phyloP scores from a whole-genome alignment of 2,797 vertebrate species.

The Pelodytes ibericus region DNA sequence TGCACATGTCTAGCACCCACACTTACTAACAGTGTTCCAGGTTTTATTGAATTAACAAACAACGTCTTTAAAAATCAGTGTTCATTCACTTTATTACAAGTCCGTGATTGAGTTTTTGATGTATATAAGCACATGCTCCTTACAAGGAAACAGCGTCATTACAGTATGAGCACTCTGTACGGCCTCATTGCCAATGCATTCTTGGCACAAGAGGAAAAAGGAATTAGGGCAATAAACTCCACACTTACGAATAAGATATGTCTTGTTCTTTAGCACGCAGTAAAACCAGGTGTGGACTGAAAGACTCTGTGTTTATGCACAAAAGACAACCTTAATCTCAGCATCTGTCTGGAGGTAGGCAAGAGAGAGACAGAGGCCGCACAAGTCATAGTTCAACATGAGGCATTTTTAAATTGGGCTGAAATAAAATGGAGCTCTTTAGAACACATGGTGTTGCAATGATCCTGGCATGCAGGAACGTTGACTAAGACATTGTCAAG shows the following conservation, averaged over 20 bases:
- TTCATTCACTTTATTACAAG: background rate
- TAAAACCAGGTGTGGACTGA: conserved; percentile 43
- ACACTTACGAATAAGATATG: conserved; percentile 45
- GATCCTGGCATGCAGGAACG: background rate
- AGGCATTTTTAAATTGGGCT: conserved; percentile 11
- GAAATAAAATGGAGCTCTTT: conserved; percentile 15
- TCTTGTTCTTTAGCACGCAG: conserved; percentile 40
- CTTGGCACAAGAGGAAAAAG: conserved; percentile 49
- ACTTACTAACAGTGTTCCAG: background rate
- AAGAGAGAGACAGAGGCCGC: background rate
- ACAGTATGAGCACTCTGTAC: conserved; percentile 21
- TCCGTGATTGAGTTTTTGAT: background rate
- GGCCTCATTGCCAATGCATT: conserved; percentile 22
- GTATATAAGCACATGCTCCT: background rate
- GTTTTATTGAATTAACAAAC: background rate
- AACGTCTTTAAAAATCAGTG: background rate
- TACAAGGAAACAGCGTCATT: conserved; percentile 13
- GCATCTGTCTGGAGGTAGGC: conserved; percentile 9
- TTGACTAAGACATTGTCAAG: conserved; percentile 29
- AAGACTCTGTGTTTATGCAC: conserved; percentile 42
- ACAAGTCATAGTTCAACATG: conserved; percentile 33
- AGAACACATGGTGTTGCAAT: conserved; percentile 10
- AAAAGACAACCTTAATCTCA: conserved; percentile 41
- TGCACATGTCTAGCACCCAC: background rate
- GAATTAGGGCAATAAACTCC: conserved; percentile 36